phyloP scores from a whole-genome alignment of 2,113 vertebrate genomes.

The Brachypteracias leptosomus region DNA sequence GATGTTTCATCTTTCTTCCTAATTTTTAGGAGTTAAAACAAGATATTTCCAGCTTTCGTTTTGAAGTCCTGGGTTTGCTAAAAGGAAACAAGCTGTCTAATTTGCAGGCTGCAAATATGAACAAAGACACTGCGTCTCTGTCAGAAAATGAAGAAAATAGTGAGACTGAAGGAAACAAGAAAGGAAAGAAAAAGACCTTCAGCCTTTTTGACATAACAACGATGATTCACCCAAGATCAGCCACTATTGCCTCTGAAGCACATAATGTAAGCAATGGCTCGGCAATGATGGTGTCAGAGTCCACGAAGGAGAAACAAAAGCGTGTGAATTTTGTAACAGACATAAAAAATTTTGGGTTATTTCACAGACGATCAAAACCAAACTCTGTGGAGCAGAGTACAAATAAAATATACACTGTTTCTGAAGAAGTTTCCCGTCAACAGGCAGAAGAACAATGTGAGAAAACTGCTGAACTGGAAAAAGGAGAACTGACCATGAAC shows the following conservation, averaged over 20 bases:
- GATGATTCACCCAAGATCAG: conserved; percentile 72
- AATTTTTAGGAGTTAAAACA: conserved; percentile 91
- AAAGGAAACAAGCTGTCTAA: conserved; percentile 77
- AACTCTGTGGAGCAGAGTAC: conserved; percentile 65
- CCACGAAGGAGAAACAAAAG: conserved; percentile 73
- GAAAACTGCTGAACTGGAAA: conserved; percentile 64
- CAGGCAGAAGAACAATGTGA: conserved; percentile 64
- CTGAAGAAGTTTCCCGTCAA: conserved; percentile 80
- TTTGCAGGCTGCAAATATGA: conserved; percentile 53
- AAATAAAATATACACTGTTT: conserved; percentile 81
- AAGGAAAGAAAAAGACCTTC: conserved; percentile 73
- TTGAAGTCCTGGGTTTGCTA: conserved; percentile 93
- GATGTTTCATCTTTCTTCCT: background rate
- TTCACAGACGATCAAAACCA: conserved; percentile 79
- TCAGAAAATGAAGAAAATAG: conserved; percentile 79
- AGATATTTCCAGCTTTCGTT: conserved; percentile 98
- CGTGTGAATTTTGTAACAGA: conserved; percentile 76
- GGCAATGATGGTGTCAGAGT: conserved; percentile 65
- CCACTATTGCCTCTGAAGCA: conserved; percentile 64
- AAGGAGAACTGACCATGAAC: conserved; percentile 55
- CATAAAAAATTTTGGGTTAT: conserved; percentile 75
- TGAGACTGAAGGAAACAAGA: conserved; percentile 70
- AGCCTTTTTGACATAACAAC: conserved; percentile 78
- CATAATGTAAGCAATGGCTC: conserved; percentile 77
- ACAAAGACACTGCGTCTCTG: conserved; percentile 67